Conservation (phyloP, 2,797 vertebrate species). For the Ctenopoma multispine region DNA sequence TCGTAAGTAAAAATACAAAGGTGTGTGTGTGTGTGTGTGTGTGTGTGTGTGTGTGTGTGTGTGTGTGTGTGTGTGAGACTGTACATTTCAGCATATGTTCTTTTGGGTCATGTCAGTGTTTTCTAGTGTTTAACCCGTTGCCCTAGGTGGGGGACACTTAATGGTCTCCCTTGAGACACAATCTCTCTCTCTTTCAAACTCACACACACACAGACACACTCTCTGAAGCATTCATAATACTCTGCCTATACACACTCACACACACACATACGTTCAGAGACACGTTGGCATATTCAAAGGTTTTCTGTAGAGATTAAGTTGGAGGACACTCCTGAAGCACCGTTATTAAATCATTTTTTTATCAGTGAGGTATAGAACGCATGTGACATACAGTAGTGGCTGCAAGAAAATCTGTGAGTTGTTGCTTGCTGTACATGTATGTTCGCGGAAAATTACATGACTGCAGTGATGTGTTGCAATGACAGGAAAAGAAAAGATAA, state of each 20-base stretch:
- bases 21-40: constrained; percentile 2
- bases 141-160: constrained; percentile 27
- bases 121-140: constrained; percentile 51
- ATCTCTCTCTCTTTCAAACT: constrained; percentile 10
- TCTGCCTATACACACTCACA: constrained; percentile 11
- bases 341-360: constrained; percentile 46
- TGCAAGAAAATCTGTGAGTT: constrained; percentile 10
- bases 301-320: constrained; percentile 30
- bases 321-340: constrained; percentile 16
- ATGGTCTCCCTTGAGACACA: constrained; percentile 49
- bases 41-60: constrained; percentile 2
- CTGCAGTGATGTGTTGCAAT: constrained; percentile 9
- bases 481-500: background rate
- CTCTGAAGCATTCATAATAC: constrained; percentile 27
- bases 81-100: constrained; percentile 25
- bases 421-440: background rate
- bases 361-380: constrained; percentile 31
- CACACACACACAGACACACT: background rate
- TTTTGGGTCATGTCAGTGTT: constrained; percentile 30
- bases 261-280: background rate
- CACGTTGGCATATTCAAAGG: constrained; percentile 15
- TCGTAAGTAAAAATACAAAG: background rate
- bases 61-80: constrained; percentile 2
- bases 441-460: constrained; percentile 12
- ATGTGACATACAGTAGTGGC: background rate